Base-by-base conservation (phyloP, 2,113 vertebrate species). In the Corythornis vintsioides region DNA sequence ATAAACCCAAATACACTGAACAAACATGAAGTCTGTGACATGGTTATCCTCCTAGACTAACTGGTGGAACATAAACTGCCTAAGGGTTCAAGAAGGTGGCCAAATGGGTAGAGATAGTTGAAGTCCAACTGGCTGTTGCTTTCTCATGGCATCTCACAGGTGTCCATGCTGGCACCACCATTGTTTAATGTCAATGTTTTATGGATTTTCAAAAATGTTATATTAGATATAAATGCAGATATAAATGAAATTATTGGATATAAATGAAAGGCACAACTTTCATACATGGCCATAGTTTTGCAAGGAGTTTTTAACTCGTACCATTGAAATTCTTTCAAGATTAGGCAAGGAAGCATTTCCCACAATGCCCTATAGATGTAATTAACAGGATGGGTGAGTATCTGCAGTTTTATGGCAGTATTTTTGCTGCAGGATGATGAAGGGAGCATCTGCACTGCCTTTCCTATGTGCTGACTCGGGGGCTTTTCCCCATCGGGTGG, bases 151-250 rank as follows among this genome's bases (percentile, higher is more conserved):
- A 20, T n/a, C 63, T 87, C 70, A 66, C 15, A n/a, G 26, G 19
- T 0, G 0, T 78, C 0, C 2, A 8, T 56, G 31, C 16, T 72
- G 64, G 11, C 24, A 18, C 7, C 14, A 22, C n/a, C 67, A 11
- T 28, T 31, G 6, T 48, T 42, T 67, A 26, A 25, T 43, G 55
- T 29, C 55, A 76, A 40, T 59, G 20, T 66, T 63, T 57, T 90
- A 19, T 3, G 40, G 6, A 47, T 64, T 59, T 92, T 88, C 1
- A 7, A 70, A 86, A 74, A 70, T 60, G 14, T 29, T 65, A 1
- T 45, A 17, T 56, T 3, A 4, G 9, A 20, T 7, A 10, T 38
- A 38, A 38, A 38, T 38, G 38, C 38, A 38, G 38, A 38, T 38
- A 38, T 38, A 38, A 38, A 38, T 38, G 38, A 38, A 38, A 38